Base-by-base conservation (phyloP, 35 echinoderm and acorn worm genomes). In the Lytechinus pictus region DNA sequence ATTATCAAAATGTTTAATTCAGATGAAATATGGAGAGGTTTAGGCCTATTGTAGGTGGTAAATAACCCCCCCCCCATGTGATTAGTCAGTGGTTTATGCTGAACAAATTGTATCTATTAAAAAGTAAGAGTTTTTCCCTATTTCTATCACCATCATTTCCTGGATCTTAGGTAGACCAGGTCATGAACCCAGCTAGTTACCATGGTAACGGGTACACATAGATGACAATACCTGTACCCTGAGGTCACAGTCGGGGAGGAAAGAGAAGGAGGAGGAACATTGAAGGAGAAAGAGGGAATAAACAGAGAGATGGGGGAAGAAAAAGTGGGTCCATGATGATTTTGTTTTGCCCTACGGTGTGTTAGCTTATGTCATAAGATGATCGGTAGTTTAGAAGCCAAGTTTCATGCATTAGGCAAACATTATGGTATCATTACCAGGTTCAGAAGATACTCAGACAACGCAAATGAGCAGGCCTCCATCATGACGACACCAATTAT, bases 271-370 rank as follows among this genome's bases (percentile, higher is more conserved):
- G 88, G 28, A 54, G 88, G 52, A 90, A 27, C 88, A 6, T 44
- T 28, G 10, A 5, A 9, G 5, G 56, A 13, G 55, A 57, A 9
- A 58, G 56, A 79, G 16, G 8, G 21, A n/a, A 24, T 8, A 24
- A 79, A 79, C 4, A 79, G 66, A 24, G 66, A 79, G 66, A 79
- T 79, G 66, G 5, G 12, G 66, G 21, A n/a, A 90, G 24, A 52
- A 90, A 44, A 90, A 90, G 29, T 90, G 52, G 88, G 88, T 90
- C 88, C 52, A 44, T 90, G 88, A 44, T 90, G 88, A 90, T 54
- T 52, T 90, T 90, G 88, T 52, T 54, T 28, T 54, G 52, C 88
- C 88, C 88, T 90, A 10, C 88, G 16, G 88, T 52, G 52, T 88
- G 28, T 90, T 90, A 52, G 88, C 1, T 9, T 44, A 90, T 90